Base-by-base conservation (phyloP, 2,888 invertebrate genomes). In the Lucinisca nassula region DNA sequence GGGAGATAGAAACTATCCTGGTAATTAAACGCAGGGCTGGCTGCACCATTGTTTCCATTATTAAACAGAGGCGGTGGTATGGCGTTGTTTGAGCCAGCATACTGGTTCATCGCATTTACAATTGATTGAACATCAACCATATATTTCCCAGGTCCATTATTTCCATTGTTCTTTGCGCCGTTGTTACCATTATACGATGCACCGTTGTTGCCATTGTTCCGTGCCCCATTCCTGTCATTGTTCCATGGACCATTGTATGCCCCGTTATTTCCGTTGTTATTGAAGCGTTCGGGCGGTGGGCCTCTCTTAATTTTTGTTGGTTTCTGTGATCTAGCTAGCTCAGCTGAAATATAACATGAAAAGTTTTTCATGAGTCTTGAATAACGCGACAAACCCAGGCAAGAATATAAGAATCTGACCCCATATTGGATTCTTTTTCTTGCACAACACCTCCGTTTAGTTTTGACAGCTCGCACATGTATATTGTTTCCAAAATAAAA, bases 261-360 rank as follows among this genome's bases (percentile, higher is more conserved):
- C 8, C 21, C 4, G 8, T 8, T 8, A 6, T 55, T 55, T 55
- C 55, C 55, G 21, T 55, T 55, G n/a, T n/a, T 55, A 21, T n/a
- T 55, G 55, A 21, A 21, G 24, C 85, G 82, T n/a, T 72, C 30
- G 0, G 83, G 85, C 8, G 77, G 85, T 24, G 27, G 27, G 10
- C 88, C 88, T 67, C 85, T 88, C 85, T 70, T 88, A 58, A 80
- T 83, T 24, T 58, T 49, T 37, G 85, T 88, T 10, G 79, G 82
- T n/a, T n/a, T n/a, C 49, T 87, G 87, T 76, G 87, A 84, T 79
- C 81, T 82, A 74, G 77, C 83, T 79, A 82, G 51, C 10, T 77
- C 45, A 49, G 79, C 88, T 88, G 82, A 55, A 84, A 87, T 12
- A 78, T 38, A 21, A 70, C n/a, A n/a, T n/a, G n/a, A n/a, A n/a